Base-by-base conservation (phyloP, 1,140 invertebrate species). In the Asobara japonica region DNA sequence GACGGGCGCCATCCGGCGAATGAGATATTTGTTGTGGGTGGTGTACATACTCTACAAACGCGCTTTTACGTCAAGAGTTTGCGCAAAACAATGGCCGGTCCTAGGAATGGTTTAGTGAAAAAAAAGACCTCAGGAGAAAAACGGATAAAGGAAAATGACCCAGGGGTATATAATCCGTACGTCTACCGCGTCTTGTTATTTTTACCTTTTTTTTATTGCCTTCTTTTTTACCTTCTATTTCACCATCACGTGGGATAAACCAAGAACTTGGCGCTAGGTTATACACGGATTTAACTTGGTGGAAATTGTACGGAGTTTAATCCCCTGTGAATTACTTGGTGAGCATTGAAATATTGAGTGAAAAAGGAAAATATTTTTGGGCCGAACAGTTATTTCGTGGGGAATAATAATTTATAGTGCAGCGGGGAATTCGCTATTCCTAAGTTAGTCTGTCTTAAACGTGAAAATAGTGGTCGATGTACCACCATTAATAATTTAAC, bases 21-120 rank as follows among this genome's bases (percentile, higher is more conserved):
- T 71, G 70, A 72, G 70, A 72, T 41, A 67, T 71, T 45, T 64
- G 65, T 66, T 67, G 73, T 62, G 25, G 25, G 41, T 25, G 25
- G 20, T 56, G 22, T 25, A 25, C 51, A 56, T 27, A 25, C 38
- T 13, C n/a, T 70, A 22, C 56, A n/a, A 41, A 45, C 62, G 70
- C 64, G 31, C 45, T 65, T 72, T 72, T 72, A 72, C 64, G 64
- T 38, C 41, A 36, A 30, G 30, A 66, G 64, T 22, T 41, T 72
- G 62, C 48, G 62, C 41, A 56, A 72, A 72, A 72, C 70, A 72
- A 72, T 72, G 48, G 62, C 29, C 70, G 31, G 13, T 16, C 41
- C 51, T 56, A 33, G 60, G 48, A 68, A 73, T 73, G 51, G 65
- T 72, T 72, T 56, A 27, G 20, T 22, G 51, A 56, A 27, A 56